phyloP scores from a whole-genome alignment of 2,888 invertebrate genomes.

The Syrphus vitripennis region DNA sequence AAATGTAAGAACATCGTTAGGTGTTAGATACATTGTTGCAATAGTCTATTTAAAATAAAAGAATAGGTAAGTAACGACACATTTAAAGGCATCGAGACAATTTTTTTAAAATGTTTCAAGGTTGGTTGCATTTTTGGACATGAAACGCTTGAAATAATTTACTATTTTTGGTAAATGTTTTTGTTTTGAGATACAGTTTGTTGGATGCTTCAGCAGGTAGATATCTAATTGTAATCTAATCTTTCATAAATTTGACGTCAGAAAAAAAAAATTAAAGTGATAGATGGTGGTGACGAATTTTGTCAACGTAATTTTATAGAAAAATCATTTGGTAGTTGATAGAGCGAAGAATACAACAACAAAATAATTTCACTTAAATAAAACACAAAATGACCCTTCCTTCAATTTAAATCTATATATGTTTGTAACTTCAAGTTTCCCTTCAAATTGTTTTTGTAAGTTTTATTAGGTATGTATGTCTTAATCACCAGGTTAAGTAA shows the following conservation, averaged over 20 bases:
- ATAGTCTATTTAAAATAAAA: background rate
- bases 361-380: background rate
- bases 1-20: background rate
- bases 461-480: background rate
- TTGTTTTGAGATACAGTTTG: background rate
- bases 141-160: background rate
- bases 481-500: background rate
- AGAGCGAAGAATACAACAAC: background rate
- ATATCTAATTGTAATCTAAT: background rate
- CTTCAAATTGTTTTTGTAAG: background rate
- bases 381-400: background rate
- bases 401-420: too few species aligned
- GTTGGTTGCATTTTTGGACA: conserved; percentile 1
- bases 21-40: background rate
- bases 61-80: background rate
- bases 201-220: background rate
- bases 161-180: background rate
- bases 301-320: background rate
- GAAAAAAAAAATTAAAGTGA: background rate
- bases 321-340: background rate
- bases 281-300: background rate
- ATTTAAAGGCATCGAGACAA: background rate
- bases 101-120: background rate
- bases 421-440: background rate
- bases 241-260: background rate